Percentiles rank a stretch among this genome's conserved stretches.
These are phyloP conservation scores for Manacus vitellinus DNA, from an alignment of 2,113 vertebrate genomes.

Conservation along the genomic window DNA sequence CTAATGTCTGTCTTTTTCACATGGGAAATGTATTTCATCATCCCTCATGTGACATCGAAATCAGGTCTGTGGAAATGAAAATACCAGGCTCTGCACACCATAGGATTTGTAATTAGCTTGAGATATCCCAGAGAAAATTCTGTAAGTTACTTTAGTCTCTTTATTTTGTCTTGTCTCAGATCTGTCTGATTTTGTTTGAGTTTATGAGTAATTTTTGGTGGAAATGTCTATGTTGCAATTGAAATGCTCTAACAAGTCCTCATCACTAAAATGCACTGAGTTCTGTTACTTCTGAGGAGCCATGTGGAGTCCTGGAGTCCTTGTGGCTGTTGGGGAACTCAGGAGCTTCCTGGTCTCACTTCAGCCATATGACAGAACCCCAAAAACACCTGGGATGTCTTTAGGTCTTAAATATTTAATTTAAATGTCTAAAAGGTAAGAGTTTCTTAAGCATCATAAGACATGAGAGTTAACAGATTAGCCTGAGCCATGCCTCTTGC, in stretches of 20 bases:
- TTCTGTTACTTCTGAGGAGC: neutral
- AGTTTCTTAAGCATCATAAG: neutral
- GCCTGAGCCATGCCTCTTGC: neutral
- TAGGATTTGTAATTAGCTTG: slow-evolving; percentile 50
- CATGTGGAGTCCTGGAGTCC: fast-evolving
- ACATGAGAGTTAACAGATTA: neutral
- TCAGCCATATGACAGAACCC: neutral
- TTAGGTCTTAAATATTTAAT: neutral
- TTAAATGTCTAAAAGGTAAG: neutral
- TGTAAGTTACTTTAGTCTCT: slow-evolving; percentile 8
- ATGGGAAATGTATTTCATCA: slow-evolving; percentile 38
- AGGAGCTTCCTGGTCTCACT: neutral
- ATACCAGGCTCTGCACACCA: slow-evolving; percentile 19
- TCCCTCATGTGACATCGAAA: slow-evolving; percentile 29
- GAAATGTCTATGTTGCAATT: slow-evolving; percentile 13
- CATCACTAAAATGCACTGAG: neutral
- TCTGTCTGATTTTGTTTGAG: slow-evolving; percentile 30
- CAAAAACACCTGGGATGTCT: neutral
- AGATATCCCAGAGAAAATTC: slow-evolving; percentile 47
- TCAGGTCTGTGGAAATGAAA: slow-evolving; percentile 16
- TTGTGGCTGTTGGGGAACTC: neutral
- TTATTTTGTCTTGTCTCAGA: slow-evolving; percentile 36
- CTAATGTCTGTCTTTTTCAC: neutral
- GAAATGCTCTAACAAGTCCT: slow-evolving; percentile 18
- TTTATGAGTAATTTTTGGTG: slow-evolving; percentile 18